Evolutionary conservation across 2,797 vertebrate species (phyloP), one percentile per base, ranked within the genome.

Genomic region (Phalanger gymnotis): DNA sequence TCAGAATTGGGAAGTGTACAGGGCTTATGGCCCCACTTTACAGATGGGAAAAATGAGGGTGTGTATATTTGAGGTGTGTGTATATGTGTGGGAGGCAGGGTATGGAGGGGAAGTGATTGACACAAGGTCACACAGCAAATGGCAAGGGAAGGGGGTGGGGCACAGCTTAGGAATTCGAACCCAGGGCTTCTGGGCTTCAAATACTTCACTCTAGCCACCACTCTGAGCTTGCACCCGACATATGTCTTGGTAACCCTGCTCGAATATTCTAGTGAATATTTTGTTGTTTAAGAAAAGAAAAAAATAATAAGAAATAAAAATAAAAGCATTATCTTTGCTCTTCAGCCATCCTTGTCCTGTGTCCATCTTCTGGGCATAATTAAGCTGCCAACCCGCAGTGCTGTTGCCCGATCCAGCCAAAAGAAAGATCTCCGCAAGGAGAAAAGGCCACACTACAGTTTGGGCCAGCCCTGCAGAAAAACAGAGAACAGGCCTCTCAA

Each of bases 361-460:
- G 93, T 96, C 94, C 92, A 34, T 95, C 93, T 93, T 54, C 52
- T 96, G 53, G 93, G 91, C 61, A 92, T 31, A 91, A 22, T 87
- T 27, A 91, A 96, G 96, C 40, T 94, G 92, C 56, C 30, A 95
- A 92, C 5, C 4, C 89, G 14, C 14, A 53, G 47, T 81, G 56
- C 93, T n/a, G 52, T 93, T 95, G 95, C 96, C 54, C 93, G 92
- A 95, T 94, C 91, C 92, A 93, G 19, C 91, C 92, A 96, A 95
- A 97, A 95, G 31, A 97, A 91, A 95, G 54, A 96, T 95, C 66
- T 94, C 53, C 90, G 53, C 92, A 57, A 55, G 81, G 11, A 95
- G n/a, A 73, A 73, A 40, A 73, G 66, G 19, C 66, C n/a, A 73
- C 9, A 19, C 6, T 9, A 90, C 0, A 54, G 91, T 87, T 89